Evolutionary conservation across 1,140 invertebrate species (phyloP), one percentile per base, ranked within the genome.

Genomic region (Drosophila kepulauana): DNA sequence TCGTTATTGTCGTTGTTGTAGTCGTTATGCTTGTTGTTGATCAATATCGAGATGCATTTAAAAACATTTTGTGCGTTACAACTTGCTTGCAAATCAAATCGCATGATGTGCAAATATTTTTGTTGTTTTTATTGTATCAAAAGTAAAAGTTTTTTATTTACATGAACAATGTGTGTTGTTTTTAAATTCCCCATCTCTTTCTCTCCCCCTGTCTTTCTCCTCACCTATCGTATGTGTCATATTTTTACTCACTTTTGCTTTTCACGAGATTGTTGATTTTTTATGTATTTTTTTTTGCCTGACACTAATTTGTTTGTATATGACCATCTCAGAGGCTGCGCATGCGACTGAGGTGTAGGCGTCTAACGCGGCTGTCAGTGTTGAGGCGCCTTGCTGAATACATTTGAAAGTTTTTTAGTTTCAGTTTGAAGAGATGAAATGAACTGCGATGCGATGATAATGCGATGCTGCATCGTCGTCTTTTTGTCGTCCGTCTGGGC

Each of bases 131-230:
- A 15, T 58, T 52, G 52, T 16, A 20, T 51, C 35, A 59, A 88
- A 89, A 88, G 85, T 87, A 89, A 89, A 89, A 89, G 85, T 87
- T 87, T 82, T 25, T 79, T 82, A 87, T 82, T 79, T 79, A 82
- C 72, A 82, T 79, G 25, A 20, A 48, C 64, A 70, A 65, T 86
- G 73, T 64, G n/a, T 64, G 61, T 33, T 49, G 25, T 45, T 70
- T 77, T 73, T 75, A 74, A 57, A 30, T 46, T 68, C 15, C 41
- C 11, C 57, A 28, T 41, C 30, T 74, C 66, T 52, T 11, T 28
- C 48, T 51, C 15, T 25, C 6, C 38, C 54, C 66, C 51, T 46
- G 1, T 33, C 30, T 11, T 41, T 41, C 38, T 3, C 38, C 38
- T 48, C 20, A 25, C 33, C 30, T 38, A 20, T 25, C 25, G 8